Evolutionary conservation across 2,888 invertebrate species (phyloP).

Genomic region (Crioceris asparagi): DNA sequence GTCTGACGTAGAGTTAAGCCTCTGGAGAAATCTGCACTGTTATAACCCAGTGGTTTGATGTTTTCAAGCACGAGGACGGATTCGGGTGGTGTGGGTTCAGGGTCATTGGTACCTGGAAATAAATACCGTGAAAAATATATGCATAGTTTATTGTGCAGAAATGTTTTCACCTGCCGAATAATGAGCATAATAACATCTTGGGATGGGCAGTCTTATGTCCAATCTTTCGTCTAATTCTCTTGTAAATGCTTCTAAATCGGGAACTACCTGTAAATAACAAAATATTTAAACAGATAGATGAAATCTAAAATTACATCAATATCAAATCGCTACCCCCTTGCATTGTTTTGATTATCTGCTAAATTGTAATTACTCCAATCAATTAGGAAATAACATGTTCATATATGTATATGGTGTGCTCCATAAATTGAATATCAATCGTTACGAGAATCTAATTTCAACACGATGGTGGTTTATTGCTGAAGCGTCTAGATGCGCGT

Average conservation of each 20-base stretch:
- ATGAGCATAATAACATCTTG: conserved; percentile 57
- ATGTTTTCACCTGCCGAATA: conserved; percentile 38
- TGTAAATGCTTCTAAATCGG: conserved; percentile 55
- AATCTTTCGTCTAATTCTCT: conserved; percentile 30
- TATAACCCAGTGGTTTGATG: conserved; percentile 53
- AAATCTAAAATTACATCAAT: no score
- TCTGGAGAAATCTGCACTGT: conserved; percentile 56
- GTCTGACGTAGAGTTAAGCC: conserved; percentile 56
- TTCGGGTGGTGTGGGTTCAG: conserved; percentile 43
- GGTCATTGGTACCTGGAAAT: conserved; percentile 31
- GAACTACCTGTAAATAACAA: conserved; percentile 58
- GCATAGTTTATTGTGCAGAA: background rate
- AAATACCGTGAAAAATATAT: background rate
- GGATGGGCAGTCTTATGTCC: conserved; percentile 52
- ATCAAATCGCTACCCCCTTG: no score
- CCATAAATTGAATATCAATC: no score
- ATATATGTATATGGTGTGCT: no score
- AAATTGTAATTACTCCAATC: no score
- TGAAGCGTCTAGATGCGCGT: no score
- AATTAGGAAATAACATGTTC: no score
- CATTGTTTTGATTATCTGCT: no score
- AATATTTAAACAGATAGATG: no score
- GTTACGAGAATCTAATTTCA: no score
- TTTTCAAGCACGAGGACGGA: conserved; percentile 67
- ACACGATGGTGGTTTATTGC: no score